phyloP scores from a whole-genome alignment of 2,888 invertebrate genomes.

The Subacronicta megacephala region DNA sequence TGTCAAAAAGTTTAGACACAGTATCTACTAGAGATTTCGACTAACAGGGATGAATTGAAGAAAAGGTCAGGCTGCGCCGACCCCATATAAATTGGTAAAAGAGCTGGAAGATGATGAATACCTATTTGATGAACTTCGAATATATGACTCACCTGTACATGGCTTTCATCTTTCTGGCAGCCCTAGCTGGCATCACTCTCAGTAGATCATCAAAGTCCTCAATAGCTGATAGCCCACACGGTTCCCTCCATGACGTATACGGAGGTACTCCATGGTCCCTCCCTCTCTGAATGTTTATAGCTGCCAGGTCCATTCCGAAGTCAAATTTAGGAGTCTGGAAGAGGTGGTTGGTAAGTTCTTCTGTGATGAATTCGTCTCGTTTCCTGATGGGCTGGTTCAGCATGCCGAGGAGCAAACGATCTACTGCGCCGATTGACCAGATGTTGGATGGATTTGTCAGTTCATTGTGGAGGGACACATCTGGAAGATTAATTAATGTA shows the following conservation, averaged over 20 bases:
- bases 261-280: slow-evolving; percentile 96
- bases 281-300: slow-evolving; percentile 95
- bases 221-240: slow-evolving; percentile 93
- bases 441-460: slow-evolving; percentile 92
- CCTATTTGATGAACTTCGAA: too few relatives aligned
- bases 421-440: slow-evolving; percentile 94
- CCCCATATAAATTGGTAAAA: background rate
- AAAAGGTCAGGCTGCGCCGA: too few relatives aligned
- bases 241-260: slow-evolving; percentile 94
- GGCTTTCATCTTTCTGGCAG: slow-evolving; percentile 90
- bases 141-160: slow-evolving; percentile 88
- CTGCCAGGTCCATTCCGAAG: slow-evolving; percentile 96
- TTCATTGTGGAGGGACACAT: slow-evolving; percentile 95
- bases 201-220: slow-evolving; percentile 92
- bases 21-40: too few relatives aligned
- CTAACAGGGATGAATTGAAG: too few relatives aligned
- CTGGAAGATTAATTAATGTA: slow-evolving; percentile 76
- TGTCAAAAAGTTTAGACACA: too few relatives aligned
- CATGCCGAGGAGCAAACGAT: slow-evolving; percentile 93
- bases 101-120: too few relatives aligned
- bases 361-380: slow-evolving; percentile 94
- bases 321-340: slow-evolving; percentile 93
- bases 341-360: slow-evolving; percentile 94
- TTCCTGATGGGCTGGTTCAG: slow-evolving; percentile 93
- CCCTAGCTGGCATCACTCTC: slow-evolving; percentile 91